phyloP scores from a whole-genome alignment of 2,888 invertebrate genomes.

The Anorthoa munda region DNA sequence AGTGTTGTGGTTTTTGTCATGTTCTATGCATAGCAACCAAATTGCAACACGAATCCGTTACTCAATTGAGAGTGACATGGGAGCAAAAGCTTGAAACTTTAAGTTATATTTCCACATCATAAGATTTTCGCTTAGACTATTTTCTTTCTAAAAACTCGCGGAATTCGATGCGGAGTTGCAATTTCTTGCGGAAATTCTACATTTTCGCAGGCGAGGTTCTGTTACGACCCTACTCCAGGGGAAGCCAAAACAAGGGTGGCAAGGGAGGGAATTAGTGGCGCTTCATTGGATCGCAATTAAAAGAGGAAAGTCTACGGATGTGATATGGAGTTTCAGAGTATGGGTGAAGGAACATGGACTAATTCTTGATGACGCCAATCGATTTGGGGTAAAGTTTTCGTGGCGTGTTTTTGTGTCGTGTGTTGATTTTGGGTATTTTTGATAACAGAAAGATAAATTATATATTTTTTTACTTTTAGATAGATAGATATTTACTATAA shows the following conservation, averaged over 20 bases:
- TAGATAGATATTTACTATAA: too few species aligned
- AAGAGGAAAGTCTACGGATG: conserved; percentile 77
- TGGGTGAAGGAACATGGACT: conserved; percentile 53
- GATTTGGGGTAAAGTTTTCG: conserved; percentile 29
- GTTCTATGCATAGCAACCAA: too few species aligned
- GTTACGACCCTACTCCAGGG: conserved; percentile 3
- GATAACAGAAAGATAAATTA: background rate
- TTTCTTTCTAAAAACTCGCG: background rate
- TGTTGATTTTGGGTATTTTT: background rate
- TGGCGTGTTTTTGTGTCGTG: background rate
- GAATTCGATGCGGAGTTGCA: background rate
- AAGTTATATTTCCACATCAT: background rate
- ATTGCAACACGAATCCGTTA: too few species aligned
- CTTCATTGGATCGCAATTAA: conserved; percentile 90
- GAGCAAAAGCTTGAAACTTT: background rate
- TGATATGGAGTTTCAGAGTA: conserved; percentile 73
- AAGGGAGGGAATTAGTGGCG: conserved; percentile 82
- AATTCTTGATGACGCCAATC: conserved; percentile 58
- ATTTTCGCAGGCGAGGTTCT: background rate
- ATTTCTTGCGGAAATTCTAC: background rate
- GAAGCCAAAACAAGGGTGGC: conserved; percentile 38
- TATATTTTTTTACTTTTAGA: background rate
- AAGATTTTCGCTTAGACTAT: background rate
- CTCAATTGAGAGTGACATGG: too few species aligned
- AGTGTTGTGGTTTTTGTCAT: too few species aligned